These are phyloP conservation scores for Prunella fulvescens DNA, from an alignment of 2,113 vertebrate genomes.

Conservation along the genomic window DNA sequence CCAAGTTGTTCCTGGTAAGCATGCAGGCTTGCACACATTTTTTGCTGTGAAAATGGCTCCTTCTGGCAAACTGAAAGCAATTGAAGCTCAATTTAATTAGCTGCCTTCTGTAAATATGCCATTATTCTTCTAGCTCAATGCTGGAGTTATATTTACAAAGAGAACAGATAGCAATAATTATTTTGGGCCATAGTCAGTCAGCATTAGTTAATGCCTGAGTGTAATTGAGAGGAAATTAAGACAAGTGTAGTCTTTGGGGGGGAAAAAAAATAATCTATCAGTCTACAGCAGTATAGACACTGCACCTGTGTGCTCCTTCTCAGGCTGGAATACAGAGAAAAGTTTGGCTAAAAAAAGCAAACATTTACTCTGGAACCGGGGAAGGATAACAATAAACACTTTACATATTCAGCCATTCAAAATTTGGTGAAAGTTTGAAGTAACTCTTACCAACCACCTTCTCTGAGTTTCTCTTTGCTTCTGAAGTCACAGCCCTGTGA, in stretches of 20 bases:
- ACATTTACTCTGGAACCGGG: background rate
- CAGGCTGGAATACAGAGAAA: background rate
- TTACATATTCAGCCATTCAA: background rate
- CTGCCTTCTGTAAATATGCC: conserved; percentile 77
- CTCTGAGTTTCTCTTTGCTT: background rate
- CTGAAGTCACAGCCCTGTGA: background rate
- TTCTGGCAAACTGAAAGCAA: conserved; percentile 79
- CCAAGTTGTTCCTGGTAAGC: conserved; percentile 64
- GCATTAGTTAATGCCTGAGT: conserved; percentile 79
- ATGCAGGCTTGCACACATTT: conserved; percentile 54
- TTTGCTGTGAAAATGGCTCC: conserved; percentile 78
- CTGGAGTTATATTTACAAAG: conserved; percentile 77
- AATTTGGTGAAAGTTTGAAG: background rate
- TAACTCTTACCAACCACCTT: background rate
- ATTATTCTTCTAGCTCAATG: conserved; percentile 72
- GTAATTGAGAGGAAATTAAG: conserved; percentile 75
- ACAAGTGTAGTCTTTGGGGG: conserved; percentile 45
- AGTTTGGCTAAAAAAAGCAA: background rate
- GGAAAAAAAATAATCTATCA: background rate
- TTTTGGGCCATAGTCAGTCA: conserved; percentile 72
- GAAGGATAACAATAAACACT: background rate
- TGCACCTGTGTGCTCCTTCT: conserved; percentile 5
- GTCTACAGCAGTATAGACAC: background rate
- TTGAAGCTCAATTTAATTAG: conserved; percentile 79
- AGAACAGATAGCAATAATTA: conserved; percentile 77